Evolutionary conservation across 1,140 invertebrate species (phyloP).

Genomic region (Stegodyphus dumicola): DNA sequence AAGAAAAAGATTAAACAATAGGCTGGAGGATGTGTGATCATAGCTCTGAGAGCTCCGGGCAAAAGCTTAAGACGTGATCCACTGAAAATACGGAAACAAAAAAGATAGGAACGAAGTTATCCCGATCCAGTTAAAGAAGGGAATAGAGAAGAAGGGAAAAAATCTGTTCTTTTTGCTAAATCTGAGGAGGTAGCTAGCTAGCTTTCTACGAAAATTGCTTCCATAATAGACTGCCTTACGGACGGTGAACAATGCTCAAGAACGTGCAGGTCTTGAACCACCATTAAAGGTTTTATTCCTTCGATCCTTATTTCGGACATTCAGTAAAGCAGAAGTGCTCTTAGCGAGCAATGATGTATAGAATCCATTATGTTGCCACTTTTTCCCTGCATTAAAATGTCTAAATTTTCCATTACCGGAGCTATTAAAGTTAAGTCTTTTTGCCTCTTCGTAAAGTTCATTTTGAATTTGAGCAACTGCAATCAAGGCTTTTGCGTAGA

Average conservation of each 20-base stretch:
- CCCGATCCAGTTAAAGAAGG: constrained; percentile 53
- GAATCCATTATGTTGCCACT: not conserved
- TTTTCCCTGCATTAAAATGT: constrained; percentile 4
- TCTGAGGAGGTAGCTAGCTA: constrained; percentile 15
- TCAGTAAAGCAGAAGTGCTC: not conserved
- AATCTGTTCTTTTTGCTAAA: constrained; percentile 31
- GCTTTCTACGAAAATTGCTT: constrained; percentile 49
- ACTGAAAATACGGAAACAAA: constrained; percentile 36
- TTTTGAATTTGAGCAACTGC: no score
- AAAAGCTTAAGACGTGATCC: constrained; percentile 46
- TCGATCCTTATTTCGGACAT: constrained; percentile 1
- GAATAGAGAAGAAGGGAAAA: constrained; percentile 5
- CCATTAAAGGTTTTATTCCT: constrained; percentile 53
- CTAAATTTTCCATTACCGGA: not conserved
- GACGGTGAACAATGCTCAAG: constrained; percentile 40
- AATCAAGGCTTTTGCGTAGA: no score
- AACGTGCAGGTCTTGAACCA: not conserved
- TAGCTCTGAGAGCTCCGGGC: constrained; percentile 23
- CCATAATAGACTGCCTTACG: constrained; percentile 43
- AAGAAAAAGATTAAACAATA: constrained; percentile 48
- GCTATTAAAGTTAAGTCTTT: not conserved
- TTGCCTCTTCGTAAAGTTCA: no score
- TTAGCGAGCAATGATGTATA: not conserved
- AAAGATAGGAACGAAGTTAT: constrained; percentile 29
- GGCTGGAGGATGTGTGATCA: constrained; percentile 37